A percentile compares a stretch with the other conserved stretches of the same genome.
Conservation (phyloP, 2,113 vertebrate species). For the Poeciliopsis turrubarensis region DNA sequence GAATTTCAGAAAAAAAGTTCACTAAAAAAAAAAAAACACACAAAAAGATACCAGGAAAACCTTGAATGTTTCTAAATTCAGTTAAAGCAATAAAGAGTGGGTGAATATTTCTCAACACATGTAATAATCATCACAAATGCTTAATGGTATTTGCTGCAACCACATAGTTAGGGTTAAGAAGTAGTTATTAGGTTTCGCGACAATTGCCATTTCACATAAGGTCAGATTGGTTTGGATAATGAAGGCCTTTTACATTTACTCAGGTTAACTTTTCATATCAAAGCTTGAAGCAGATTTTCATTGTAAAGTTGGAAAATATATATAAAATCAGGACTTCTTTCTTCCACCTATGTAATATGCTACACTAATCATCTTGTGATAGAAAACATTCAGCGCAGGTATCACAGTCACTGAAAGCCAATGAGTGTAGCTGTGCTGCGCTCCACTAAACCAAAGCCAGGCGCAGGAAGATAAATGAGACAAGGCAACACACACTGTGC, state of each 20-base stretch:
- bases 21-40: neutral
- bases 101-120: neutral
- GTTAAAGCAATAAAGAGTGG: neutral
- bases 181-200: neutral
- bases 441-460: constrained; percentile 27
- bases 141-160: neutral
- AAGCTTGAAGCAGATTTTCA: neutral
- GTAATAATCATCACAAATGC: neutral
- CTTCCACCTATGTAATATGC: neutral
- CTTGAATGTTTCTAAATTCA: neutral
- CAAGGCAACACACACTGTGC: constrained; percentile 32
- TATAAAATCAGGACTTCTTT: neutral
- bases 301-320: neutral
- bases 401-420: constrained; percentile 11
- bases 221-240: neutral
- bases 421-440: constrained; percentile 19
- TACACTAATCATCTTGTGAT: neutral
- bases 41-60: neutral
- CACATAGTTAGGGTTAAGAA: neutral
- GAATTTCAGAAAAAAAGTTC: neutral
- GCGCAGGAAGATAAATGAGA: constrained; percentile 48
- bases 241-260: neutral
- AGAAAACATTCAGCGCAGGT: neutral
- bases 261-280: neutral
- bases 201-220: neutral